Base-by-base conservation (phyloP, 2,888 invertebrate species). In the Diadromus collaris region DNA sequence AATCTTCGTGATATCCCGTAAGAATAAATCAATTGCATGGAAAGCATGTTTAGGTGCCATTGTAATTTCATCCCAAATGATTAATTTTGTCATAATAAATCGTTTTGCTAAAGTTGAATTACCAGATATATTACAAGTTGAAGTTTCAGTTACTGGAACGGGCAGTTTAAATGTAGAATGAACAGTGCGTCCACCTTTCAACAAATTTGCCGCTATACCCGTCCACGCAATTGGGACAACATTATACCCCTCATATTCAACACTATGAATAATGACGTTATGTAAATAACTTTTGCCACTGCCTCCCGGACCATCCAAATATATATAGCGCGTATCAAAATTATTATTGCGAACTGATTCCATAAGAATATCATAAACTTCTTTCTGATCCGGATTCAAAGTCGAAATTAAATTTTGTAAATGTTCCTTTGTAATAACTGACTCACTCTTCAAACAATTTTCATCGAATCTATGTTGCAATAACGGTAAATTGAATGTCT, bases 11-110 rank as follows among this genome's bases (percentile, higher is more conserved):
- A 64, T 27, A 64, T 64, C 64, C 2, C 48, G 48, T 27, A 79
- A 54, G 24, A 65, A 41, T 27, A 29, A 44, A 54, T n/a, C n/a
- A n/a, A n/a, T n/a, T n/a, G n/a, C n/a, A n/a, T n/a, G n/a, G n/a
- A n/a, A n/a, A n/a, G n/a, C n/a, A n/a, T n/a, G n/a, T n/a, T n/a
- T n/a, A n/a, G n/a, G n/a, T n/a, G n/a, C n/a, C n/a, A n/a, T n/a
- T n/a, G n/a, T n/a, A n/a, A n/a, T n/a, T n/a, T n/a, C n/a, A n/a
- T 82, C 81, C 76, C 75, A 75, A 38, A 83, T 67, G 13, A 81
- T 38, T 0, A 83, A 9, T 38, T 72, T n/a, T 71, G 61, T 69
- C 44, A 54, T 7, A 81, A 13, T 7, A 60, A 0, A 19, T 32
- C 10, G 7, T 67, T 71, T 24, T 78, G 54, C 27, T 54, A n/a